phyloP scores from a whole-genome alignment of 2,888 invertebrate genomes.

The Lasioglossum oenotherae region DNA sequence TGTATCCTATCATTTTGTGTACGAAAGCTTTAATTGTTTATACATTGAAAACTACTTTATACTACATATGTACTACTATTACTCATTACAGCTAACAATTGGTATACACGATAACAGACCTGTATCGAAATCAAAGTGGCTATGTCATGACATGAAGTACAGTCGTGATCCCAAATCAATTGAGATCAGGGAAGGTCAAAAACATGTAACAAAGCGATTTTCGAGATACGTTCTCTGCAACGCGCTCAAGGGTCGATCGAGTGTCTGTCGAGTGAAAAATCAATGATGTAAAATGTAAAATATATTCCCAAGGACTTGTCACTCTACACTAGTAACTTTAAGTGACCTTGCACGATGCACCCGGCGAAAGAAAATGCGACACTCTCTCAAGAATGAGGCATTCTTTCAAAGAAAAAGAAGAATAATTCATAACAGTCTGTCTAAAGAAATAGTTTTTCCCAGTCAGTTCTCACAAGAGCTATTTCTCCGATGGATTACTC shows the following conservation, averaged over 20 bases:
- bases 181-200: background rate
- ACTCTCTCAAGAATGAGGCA: background rate
- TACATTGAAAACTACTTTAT: no score
- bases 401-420: background rate
- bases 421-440: background rate
- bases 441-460: background rate
- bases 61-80: no score
- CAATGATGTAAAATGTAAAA: constrained; percentile 5
- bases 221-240: background rate
- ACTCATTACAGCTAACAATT: no score
- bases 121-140: no score
- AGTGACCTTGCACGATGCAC: background rate
- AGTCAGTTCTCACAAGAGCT: background rate
- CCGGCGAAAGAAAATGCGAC: background rate
- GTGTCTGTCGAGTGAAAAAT: constrained; percentile 9
- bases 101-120: no score
- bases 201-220: background rate
- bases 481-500: background rate
- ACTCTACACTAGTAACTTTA: background rate
- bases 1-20: no score
- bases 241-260: background rate
- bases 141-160: background rate
- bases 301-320: background rate
- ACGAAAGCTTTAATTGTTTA: no score
- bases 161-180: background rate